Conservation (phyloP, 2,113 vertebrate species). For the Brachirus orientalis region DNA sequence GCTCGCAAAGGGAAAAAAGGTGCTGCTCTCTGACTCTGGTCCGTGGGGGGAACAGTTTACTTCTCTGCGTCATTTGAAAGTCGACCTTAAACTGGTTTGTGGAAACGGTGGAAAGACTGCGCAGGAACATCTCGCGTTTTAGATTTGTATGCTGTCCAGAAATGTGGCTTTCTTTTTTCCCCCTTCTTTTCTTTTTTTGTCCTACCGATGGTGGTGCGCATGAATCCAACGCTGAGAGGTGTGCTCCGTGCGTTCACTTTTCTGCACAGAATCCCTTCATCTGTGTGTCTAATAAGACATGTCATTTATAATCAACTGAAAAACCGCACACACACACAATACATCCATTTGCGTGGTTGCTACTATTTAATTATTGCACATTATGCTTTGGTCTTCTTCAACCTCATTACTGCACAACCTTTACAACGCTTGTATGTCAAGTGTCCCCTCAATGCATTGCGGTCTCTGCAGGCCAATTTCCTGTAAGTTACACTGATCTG, state of each 20-base stretch:
- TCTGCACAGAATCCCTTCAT: constrained; percentile 25
- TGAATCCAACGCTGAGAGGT: constrained; percentile 58
- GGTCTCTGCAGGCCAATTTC: no score
- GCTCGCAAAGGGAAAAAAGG: constrained; percentile 60
- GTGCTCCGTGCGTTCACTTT: constrained; percentile 20
- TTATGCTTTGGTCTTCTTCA: not conserved
- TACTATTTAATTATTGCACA: not conserved
- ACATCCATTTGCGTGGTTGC: no score
- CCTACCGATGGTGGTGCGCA: constrained; percentile 51
- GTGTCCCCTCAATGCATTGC: no score
- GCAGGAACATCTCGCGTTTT: constrained; percentile 48
- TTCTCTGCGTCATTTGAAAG: constrained; percentile 82
- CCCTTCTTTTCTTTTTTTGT: not conserved
- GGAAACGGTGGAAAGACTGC: constrained; percentile 70
- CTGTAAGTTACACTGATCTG: no score
- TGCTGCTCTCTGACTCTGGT: constrained; percentile 65
- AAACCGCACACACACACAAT: constrained; percentile 28
- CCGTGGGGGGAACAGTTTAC: constrained; percentile 70
- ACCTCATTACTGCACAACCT: no score
- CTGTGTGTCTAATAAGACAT: constrained; percentile 28
- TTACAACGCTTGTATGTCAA: no score
- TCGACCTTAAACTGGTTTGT: constrained; percentile 73
- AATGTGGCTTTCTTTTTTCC: constrained; percentile 45
- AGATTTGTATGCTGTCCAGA: constrained; percentile 57
- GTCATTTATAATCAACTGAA: constrained; percentile 1